Conservation (phyloP, 2,797 vertebrate genomes). For the Poeciliopsis paucimaculata region DNA sequence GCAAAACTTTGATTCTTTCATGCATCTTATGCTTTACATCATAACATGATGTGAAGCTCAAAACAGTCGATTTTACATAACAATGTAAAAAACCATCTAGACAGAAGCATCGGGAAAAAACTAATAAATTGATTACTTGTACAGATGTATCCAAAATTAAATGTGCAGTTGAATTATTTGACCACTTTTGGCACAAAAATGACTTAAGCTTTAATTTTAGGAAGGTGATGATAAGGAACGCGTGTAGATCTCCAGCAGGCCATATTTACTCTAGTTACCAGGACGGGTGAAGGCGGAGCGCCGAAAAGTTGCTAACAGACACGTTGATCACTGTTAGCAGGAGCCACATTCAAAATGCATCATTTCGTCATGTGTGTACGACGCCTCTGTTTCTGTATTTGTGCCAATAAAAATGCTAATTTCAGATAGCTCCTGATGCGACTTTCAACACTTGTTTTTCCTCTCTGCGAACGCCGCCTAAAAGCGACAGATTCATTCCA, state of each 20-base stretch:
- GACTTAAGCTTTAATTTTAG: too few relatives aligned
- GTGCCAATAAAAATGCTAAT: slow-evolving; percentile 1
- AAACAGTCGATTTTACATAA: too few relatives aligned
- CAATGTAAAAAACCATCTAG: not conserved
- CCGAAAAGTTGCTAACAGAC: not conserved
- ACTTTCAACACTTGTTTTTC: slow-evolving; percentile 8
- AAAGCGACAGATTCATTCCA: slow-evolving; percentile 25
- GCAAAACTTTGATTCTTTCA: too few relatives aligned
- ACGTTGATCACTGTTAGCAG: not conserved
- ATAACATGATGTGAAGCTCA: too few relatives aligned
- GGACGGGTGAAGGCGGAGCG: not conserved
- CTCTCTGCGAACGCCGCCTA: slow-evolving; percentile 9
- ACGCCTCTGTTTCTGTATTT: not conserved
- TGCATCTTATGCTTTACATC: too few relatives aligned
- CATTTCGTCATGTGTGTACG: not conserved
- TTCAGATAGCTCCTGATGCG: not conserved
- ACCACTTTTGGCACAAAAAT: too few relatives aligned
- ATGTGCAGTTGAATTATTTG: not conserved
- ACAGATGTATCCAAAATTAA: not conserved
- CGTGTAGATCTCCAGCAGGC: not conserved
- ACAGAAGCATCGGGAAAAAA: not conserved
- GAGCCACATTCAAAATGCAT: not conserved
- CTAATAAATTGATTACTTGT: not conserved
- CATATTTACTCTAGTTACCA: not conserved
- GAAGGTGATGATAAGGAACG: not conserved